Evolutionary conservation across 2,113 vertebrate genomes (phyloP), one percentile per base, ranked within the genome.

Genomic region (Sciurus niger): DNA sequence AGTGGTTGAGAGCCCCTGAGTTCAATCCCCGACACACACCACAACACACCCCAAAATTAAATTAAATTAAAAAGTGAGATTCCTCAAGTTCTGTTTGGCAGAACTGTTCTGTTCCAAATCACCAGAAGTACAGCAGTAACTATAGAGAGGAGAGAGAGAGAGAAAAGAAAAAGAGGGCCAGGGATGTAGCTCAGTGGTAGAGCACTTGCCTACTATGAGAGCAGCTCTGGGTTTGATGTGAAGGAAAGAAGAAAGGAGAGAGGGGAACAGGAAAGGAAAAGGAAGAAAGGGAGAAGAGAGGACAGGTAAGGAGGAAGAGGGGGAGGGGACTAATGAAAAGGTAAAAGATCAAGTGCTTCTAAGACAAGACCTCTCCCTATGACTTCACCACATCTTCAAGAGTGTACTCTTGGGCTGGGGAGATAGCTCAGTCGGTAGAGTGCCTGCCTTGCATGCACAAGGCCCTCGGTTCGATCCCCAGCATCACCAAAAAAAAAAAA

Each of bases 61-160:
- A 48, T 48, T 48, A 53, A 53, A 53, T 53, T 4, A 34, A 84
- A 51, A 84, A 85, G 32, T 65, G 43, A 72, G 70, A 91, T 73
- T 92, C 17, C 72, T 37, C 14, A 87, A 30, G 53, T 2, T 25
- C 51, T 37, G 24, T 37, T 11, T 78, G 28, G 48, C 43, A 96
- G 40, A 89, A 82, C 65, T 72, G 8, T 34, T 82, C 88, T 84
- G 34, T 67, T 79, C 32, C 46, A 95, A 95, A 78, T 95, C 40
- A 94, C 72, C 17, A 78, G 2, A 16, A 8, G 3, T 25, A 4
- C 18, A 88, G 25, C 20, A 83, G 40, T 92, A 89, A 89, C 25
- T 48, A 5, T 46, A 92, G 48, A 76, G 28, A 82, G 16, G 28
- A 4, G 82, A 6, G 13, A 53, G 1, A 67, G 28, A 32, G 20